A percentile compares a stretch with the other conserved stretches of the same genome.
Conservation (phyloP, 2,797 vertebrate species). For the Chrysocyon brachyurus region DNA sequence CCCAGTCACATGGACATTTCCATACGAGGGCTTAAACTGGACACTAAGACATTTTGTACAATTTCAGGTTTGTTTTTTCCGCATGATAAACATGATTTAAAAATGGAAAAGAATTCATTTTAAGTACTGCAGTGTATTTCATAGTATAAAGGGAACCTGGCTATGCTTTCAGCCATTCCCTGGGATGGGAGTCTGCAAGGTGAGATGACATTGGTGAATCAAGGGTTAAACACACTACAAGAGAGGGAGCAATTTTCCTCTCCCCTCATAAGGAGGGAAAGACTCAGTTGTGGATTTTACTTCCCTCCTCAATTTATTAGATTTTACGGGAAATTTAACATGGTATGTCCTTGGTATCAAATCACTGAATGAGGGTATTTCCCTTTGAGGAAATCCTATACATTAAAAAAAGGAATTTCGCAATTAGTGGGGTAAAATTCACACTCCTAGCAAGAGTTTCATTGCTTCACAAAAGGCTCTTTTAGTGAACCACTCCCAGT, state of each 20-base stretch:
- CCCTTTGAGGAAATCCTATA: slow-evolving; percentile 63
- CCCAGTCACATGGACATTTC: fast-evolving
- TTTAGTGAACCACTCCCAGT: slow-evolving; percentile 4
- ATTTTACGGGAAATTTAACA: neutral
- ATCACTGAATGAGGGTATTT: slow-evolving; percentile 49
- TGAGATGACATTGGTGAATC: neutral
- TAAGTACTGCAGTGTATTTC: neutral
- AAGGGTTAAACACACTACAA: neutral
- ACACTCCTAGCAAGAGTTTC: neutral
- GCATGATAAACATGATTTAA: neutral
- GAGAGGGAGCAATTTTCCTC: neutral
- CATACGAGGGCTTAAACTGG: neutral
- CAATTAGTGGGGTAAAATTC: slow-evolving; percentile 44
- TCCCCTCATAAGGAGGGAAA: neutral
- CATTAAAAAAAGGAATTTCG: slow-evolving; percentile 49
- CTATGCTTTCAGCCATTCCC: neutral
- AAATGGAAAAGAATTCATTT: neutral
- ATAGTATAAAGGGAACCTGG: neutral
- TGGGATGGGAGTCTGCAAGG: neutral
- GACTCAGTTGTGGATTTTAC: neutral
- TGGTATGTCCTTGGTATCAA: slow-evolving; percentile 32
- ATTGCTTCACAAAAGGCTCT: slow-evolving; percentile 72
- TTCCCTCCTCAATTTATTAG: slow-evolving; percentile 34
- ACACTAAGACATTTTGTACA: neutral
- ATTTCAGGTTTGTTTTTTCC: neutral